A percentile compares a stretch with the other conserved stretches of the same genome.
Evolutionary conservation across 1,140 invertebrate species (phyloP).

Genomic region (Chymomyza costata): DNA sequence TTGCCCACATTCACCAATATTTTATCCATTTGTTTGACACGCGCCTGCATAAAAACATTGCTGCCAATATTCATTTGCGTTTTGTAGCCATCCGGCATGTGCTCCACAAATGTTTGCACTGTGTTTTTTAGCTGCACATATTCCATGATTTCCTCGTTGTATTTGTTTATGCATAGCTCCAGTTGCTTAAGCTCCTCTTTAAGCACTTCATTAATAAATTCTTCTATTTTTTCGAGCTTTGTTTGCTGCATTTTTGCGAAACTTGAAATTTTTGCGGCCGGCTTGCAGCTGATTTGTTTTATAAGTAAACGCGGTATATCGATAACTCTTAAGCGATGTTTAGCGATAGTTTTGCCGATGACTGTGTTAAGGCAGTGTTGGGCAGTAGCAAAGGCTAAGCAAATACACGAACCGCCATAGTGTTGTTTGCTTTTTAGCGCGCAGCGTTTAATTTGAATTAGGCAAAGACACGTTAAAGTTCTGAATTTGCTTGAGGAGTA

Average conservation of each 20-base stretch:
- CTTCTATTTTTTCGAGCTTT: conserved; percentile 75
- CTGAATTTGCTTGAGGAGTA: no score
- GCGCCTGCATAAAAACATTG: conserved; percentile 84
- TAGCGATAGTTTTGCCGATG: no score
- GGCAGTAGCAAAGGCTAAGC: no score
- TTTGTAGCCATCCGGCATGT: conserved; percentile 80
- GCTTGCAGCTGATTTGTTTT: no score
- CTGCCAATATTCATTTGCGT: conserved; percentile 86
- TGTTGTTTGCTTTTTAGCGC: no score
- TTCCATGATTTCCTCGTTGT: conserved; percentile 84
- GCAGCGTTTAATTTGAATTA: no score
- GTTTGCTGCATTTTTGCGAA: conserved; percentile 13
- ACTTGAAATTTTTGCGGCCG: no score
- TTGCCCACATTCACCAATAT: conserved; percentile 86
- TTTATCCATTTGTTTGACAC: conserved; percentile 80
- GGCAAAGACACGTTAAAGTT: no score
- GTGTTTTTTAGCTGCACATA: conserved; percentile 83
- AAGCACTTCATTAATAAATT: conserved; percentile 81
- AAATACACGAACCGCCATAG: no score
- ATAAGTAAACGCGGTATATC: no score
- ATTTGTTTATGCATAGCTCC: conserved; percentile 78
- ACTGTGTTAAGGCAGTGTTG: no score
- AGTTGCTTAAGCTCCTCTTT: conserved; percentile 80
- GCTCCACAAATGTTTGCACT: conserved; percentile 78
- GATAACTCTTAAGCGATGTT: no score